Percentiles rank a stretch among this genome's conserved stretches.
phyloP scores from a whole-genome alignment of 2,797 vertebrate genomes.

The Neosalanx taihuensis region DNA sequence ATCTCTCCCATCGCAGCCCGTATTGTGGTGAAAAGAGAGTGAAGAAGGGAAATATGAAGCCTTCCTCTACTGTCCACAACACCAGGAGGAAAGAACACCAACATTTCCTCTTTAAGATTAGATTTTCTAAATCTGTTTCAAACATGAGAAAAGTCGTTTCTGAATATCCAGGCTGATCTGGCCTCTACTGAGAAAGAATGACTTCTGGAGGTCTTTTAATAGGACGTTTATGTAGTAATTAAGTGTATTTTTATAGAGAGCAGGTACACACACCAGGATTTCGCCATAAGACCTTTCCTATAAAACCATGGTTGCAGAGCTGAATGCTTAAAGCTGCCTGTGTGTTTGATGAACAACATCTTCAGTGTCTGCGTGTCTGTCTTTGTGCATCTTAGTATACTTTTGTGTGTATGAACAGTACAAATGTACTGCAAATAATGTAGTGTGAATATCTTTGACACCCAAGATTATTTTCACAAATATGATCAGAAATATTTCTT shows the following conservation, averaged over 20 bases:
- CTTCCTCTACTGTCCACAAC: slow-evolving; percentile 53
- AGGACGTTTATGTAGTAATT: not conserved
- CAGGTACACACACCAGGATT: slow-evolving; percentile 29
- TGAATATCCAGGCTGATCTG: not conserved
- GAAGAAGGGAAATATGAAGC: slow-evolving; percentile 52
- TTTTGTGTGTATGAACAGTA: not conserved
- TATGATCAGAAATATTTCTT: too few relatives aligned
- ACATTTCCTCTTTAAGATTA: slow-evolving; percentile 32
- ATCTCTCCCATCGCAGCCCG: slow-evolving; percentile 63
- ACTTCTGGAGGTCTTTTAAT: not conserved
- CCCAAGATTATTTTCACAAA: too few relatives aligned
- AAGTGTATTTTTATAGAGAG: not conserved
- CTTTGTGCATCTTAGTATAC: slow-evolving; percentile 4
- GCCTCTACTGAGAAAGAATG: not conserved
- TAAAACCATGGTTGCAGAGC: not conserved
- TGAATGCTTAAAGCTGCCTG: not conserved
- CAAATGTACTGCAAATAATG: too few relatives aligned
- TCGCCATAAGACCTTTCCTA: not conserved
- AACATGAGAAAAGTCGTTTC: not conserved
- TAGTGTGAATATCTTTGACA: not conserved
- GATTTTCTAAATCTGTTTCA: not conserved
- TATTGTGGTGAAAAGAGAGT: slow-evolving; percentile 54
- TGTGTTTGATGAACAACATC: not conserved
- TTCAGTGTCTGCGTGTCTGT: slow-evolving; percentile 5
- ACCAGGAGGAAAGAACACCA: slow-evolving; percentile 39